Percentiles rank a stretch among this genome's conserved stretches.
These are phyloP conservation scores for Botrylloides violaceus DNA, from an alignment of 23 tunicate species.

Conservation along the genomic window DNA sequence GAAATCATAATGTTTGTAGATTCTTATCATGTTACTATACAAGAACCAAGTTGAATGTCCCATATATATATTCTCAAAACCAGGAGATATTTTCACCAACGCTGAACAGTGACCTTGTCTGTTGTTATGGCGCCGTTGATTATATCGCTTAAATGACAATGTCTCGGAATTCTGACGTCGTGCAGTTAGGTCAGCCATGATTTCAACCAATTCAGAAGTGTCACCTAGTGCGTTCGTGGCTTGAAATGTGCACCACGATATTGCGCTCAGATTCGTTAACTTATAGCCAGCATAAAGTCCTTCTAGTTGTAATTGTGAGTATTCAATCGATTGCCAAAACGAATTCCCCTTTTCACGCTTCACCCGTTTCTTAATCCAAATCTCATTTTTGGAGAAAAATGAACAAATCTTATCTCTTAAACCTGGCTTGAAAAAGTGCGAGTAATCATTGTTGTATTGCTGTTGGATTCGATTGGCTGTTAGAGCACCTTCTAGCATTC, in stretches of 20 bases:
- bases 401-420: not conserved
- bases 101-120: not conserved
- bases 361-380: not conserved
- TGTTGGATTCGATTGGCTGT: slow-evolving; percentile 8
- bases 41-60: not conserved
- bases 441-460: not conserved
- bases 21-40: not conserved
- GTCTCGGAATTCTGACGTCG: not conserved
- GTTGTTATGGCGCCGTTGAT: not conserved
- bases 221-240: slow-evolving; percentile 12
- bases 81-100: not conserved
- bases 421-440: not conserved
- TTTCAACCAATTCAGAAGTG: no score
- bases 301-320: not conserved
- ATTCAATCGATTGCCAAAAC: not conserved
- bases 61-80: not conserved
- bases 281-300: slow-evolving; percentile 3
- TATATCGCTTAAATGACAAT: not conserved
- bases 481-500: slow-evolving; percentile 13
- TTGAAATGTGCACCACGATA: not conserved
- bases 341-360: not conserved
- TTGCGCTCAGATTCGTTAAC: not conserved
- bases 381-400: not conserved
- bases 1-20: not conserved
- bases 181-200: not conserved